Evolutionary conservation across 2,888 invertebrate genomes (phyloP), one percentile per base, ranked within the genome.

Genomic region (Ophion ellenae): DNA sequence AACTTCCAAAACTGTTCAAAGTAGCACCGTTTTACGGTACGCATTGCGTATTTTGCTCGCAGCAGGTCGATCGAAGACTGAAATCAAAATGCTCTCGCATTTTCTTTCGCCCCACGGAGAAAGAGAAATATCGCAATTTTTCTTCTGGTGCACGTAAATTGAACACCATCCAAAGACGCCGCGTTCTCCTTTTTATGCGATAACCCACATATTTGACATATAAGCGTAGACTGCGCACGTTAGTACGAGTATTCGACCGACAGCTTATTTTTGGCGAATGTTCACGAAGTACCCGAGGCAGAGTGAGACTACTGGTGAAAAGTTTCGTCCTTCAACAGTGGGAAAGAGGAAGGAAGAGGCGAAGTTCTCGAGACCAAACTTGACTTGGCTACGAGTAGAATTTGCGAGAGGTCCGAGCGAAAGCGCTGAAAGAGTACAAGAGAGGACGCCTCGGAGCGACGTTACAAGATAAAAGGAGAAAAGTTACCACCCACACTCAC

Each of bases 391-490:
- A 14, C 66, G 85, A 83, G 75, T 74, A 64, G 81, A 75, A 83
- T 83, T 80, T 77, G 85, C 75, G 85, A 70, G 76, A 67, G 77
- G 67, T 63, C 78, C 66, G 64, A 85, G 24, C 81, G 86, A 73
- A 79, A 84, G 81, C 76, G 61, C 75, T 69, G 71, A 67, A 81
- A 79, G 81, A 75, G 78, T 71, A 79, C 20, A 57, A 73, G 67
- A 53, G 14, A 69, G 80, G 61, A 86, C 73, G 73, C 76, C 67
- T 83, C 80, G 63, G 57, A 79, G 83, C 63, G 57, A 74, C 76
- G 75, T 73, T 70, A 63, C 76, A 59, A 71, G 66, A 66, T 77
- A 36, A 47, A 78, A 77, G 63, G 71, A 73, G 67, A 64, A 47
- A 73, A 70, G 47, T 20, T 7, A 10, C 7, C 28, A 61, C 73